These are phyloP conservation scores for Clitarchus hookeri DNA, from an alignment of 2,888 invertebrate genomes.

Conservation along the genomic window DNA sequence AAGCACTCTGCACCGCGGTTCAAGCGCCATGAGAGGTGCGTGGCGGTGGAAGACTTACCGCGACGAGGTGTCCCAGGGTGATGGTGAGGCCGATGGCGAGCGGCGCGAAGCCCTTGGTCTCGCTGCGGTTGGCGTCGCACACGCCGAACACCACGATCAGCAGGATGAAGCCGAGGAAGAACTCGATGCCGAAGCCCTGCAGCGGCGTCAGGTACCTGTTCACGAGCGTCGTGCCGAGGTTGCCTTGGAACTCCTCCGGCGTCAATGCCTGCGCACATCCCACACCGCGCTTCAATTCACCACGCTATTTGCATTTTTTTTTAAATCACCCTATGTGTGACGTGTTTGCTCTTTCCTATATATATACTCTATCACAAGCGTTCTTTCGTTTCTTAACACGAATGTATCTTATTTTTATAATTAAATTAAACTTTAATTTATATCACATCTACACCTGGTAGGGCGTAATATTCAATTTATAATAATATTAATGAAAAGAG, in stretches of 20 bases:
- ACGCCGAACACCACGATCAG: slow-evolving; percentile 89
- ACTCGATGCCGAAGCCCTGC: slow-evolving; percentile 89
- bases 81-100: slow-evolving; percentile 88
- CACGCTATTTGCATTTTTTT: too few relatives aligned
- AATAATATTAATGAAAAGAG: too few relatives aligned
- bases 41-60: slow-evolving; percentile 61
- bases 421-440: too few relatives aligned
- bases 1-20: too few relatives aligned
- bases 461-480: too few relatives aligned
- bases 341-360: too few relatives aligned
- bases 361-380: too few relatives aligned
- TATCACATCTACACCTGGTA: too few relatives aligned
- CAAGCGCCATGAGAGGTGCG: too few relatives aligned
- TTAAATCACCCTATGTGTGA: neutral
- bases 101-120: slow-evolving; percentile 80
- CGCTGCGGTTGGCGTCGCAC: slow-evolving; percentile 77
- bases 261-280: slow-evolving; percentile 65
- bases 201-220: slow-evolving; percentile 65
- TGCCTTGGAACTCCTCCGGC: slow-evolving; percentile 62
- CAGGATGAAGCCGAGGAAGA: slow-evolving; percentile 87
- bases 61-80: slow-evolving; percentile 80
- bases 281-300: neutral
- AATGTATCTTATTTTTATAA: too few relatives aligned
- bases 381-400: too few relatives aligned
- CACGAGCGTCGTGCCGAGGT: slow-evolving; percentile 72